phyloP scores from a whole-genome alignment of 1,140 invertebrate species.

The Thrips palmi region DNA sequence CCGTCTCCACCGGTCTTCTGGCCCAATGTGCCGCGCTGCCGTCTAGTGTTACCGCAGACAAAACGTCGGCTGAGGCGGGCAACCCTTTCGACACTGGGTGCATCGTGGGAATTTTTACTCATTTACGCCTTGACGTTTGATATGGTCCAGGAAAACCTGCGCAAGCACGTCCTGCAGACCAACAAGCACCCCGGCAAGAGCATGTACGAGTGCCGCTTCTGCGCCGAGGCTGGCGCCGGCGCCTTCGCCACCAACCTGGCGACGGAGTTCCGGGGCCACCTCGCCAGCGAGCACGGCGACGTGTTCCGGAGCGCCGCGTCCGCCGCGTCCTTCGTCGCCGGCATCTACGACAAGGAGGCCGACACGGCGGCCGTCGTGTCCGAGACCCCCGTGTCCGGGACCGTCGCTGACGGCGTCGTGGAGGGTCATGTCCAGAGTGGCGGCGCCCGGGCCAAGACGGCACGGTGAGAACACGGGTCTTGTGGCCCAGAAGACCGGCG shows the following conservation, averaged over 20 bases:
- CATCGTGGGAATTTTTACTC: no score
- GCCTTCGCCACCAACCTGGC: constrained; percentile 40
- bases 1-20: no score
- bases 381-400: no score
- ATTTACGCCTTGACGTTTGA: no score
- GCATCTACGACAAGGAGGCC: constrained; percentile 25
- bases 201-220: constrained; percentile 56
- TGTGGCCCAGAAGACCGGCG: no score
- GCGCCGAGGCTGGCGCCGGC: constrained; percentile 20
- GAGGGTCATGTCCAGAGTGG: no score
- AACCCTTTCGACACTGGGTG: no score
- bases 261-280: constrained; percentile 44
- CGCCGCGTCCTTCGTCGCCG: constrained; percentile 25
- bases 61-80: no score
- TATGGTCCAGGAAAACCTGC: constrained; percentile 56
- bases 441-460: no score
- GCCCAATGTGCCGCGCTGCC: no score
- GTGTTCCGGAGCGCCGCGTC: constrained; percentile 24
- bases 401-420: no score
- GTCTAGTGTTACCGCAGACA: neutral
- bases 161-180: constrained; percentile 68
- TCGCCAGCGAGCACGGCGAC: constrained; percentile 33
- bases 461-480: no score
- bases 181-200: constrained; percentile 53
- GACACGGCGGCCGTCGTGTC: constrained; percentile 15